phyloP scores from a whole-genome alignment of 1,140 invertebrate species.

The Drosophila melanica region DNA sequence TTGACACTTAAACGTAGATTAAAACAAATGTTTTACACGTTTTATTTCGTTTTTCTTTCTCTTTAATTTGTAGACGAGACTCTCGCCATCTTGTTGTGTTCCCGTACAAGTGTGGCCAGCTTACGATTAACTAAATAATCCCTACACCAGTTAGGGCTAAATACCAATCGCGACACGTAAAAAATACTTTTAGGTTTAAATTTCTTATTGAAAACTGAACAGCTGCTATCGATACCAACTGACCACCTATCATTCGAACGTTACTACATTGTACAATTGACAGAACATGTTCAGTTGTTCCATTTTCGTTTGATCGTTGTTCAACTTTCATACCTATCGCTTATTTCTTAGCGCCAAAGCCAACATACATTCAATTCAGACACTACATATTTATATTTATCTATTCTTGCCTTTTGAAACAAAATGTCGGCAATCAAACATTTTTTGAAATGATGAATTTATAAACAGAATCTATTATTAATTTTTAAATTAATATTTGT shows the following conservation, averaged over 20 bases:
- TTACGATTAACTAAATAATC: slow-evolving; percentile 50
- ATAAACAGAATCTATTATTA: too few species aligned
- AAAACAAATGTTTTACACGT: slow-evolving; percentile 45
- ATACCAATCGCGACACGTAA: not conserved
- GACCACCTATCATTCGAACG: slow-evolving; percentile 18
- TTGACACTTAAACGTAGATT: slow-evolving; percentile 42
- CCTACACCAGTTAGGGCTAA: not conserved
- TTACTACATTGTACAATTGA: too few species aligned
- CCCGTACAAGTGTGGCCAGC: slow-evolving; percentile 68
- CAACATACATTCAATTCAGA: too few species aligned
- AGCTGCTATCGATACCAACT: slow-evolving; percentile 29
- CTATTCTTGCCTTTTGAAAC: too few species aligned
- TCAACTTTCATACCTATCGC: too few species aligned
- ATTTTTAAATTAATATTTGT: too few species aligned
- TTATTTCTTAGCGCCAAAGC: too few species aligned
- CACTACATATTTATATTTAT: too few species aligned
- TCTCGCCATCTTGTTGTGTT: slow-evolving; percentile 77
- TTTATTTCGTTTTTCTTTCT: slow-evolving; percentile 61
- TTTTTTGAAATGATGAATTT: too few species aligned
- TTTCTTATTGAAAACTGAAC: not conserved
- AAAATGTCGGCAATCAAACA: too few species aligned
- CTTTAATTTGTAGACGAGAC: slow-evolving; percentile 56
- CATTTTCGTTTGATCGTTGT: too few species aligned
- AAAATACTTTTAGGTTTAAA: not conserved
- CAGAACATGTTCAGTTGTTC: too few species aligned